Evolutionary conservation across 1,140 invertebrate species (phyloP).

Genomic region (Diachasmimorpha longicaudata): DNA sequence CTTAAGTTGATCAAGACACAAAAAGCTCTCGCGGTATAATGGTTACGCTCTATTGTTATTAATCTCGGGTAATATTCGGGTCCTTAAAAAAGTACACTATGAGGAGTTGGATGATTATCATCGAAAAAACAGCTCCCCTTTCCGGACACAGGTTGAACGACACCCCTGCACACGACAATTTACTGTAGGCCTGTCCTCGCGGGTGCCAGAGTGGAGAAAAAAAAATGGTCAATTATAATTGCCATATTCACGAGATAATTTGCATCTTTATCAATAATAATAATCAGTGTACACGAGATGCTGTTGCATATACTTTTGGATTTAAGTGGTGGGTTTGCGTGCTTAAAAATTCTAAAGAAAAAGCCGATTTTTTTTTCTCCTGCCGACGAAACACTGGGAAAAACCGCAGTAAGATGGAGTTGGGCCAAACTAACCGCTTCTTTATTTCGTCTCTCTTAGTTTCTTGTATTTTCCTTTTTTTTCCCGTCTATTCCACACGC

Average conservation of each 20-base stretch:
- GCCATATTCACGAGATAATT: not conserved
- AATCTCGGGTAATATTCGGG: not conserved
- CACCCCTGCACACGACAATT: not conserved
- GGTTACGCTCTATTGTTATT: slow-evolving; percentile 24
- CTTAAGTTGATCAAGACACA: not conserved
- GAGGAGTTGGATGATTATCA: not conserved
- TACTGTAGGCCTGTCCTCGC: not conserved
- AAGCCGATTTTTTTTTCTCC: not conserved
- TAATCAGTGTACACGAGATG: not conserved
- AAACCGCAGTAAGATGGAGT: not conserved
- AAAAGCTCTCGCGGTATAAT: slow-evolving; percentile 4
- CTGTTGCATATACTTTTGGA: not conserved
- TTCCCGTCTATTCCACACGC: slow-evolving; percentile 15
- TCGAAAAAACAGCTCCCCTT: not conserved
- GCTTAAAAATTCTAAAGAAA: slow-evolving; percentile 2
- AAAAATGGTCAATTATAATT: slow-evolving; percentile 3
- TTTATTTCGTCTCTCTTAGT: not conserved
- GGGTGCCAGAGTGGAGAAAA: not conserved
- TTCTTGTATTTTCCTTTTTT: not conserved
- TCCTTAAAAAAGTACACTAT: not conserved
- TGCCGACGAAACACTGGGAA: not conserved
- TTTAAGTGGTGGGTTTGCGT: slow-evolving; percentile 1
- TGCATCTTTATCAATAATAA: slow-evolving; percentile 9
- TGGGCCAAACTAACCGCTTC: not conserved
- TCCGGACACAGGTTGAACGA: not conserved